Evolutionary conservation across 2,888 invertebrate species (phyloP), one percentile per base, ranked within the genome.

Genomic region (Leucophora obtusa): DNA sequence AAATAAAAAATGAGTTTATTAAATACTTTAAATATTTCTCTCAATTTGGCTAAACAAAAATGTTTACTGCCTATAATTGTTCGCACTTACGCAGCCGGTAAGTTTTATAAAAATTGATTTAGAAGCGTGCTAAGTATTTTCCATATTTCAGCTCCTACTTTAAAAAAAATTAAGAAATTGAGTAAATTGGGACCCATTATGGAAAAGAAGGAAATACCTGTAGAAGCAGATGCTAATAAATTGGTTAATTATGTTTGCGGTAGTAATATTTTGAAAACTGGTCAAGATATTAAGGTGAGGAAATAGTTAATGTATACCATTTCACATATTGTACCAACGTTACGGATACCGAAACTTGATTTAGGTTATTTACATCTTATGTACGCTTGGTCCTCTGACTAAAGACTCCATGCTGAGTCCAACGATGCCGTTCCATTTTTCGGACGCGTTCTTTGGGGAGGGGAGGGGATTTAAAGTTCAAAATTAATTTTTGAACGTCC

Each of bases 231-330:
- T 90, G 92, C 95, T 0, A 90, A 93, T 24, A 95, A 93, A 88
- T 91, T 98, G 33, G 92, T 95, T 0, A 93, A 91, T 72, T 94
- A 93, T 87, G 94, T 95, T 9, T 98, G 98, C 85, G 98, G 98
- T 2, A 94, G 95, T 73, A 97, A 98, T 88, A 94, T 96, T 69
- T 92, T 93, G 78, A 93, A 93, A 87, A 94, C 94, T 14, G 95
- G 97, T 0, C 93, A 96, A 88, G 97, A 98, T 87, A 91, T 97
- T 0, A 92, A 95, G 91, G 93, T 93, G 7, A 28, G 28, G 7
- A 6, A 28, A 7, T 6, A 28, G 28, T 28, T 28, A 28, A 28
- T 3, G 5, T 2, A 2, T 24, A n/a, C 5, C 24, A 24, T 24
- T 24, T 24, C 5, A 24, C 2, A 24, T 24, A 24, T 24, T 5